These are phyloP conservation scores for Phenganax marumi DNA, from an alignment of 92 coral and sea anemone species.

Conservation along the genomic window DNA sequence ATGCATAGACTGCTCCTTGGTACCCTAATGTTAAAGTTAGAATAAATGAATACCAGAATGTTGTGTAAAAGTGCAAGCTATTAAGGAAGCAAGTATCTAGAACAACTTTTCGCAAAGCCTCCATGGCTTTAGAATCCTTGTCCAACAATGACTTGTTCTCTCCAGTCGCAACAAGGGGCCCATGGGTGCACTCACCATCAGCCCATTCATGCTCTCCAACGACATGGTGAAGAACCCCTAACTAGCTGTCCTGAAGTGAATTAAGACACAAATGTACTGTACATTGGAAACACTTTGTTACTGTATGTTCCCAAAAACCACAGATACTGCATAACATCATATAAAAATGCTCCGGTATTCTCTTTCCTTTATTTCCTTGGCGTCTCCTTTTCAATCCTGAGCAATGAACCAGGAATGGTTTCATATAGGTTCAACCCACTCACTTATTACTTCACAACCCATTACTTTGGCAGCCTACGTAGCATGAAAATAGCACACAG, in stretches of 20 bases:
- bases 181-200: neutral
- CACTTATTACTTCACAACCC: conserved; percentile 49
- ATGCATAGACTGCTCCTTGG: no score
- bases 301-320: neutral
- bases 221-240: neutral
- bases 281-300: neutral
- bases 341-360: neutral
- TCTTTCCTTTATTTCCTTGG: conserved; percentile 47
- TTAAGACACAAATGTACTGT: neutral
- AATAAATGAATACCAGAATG: neutral
- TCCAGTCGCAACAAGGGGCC: neutral
- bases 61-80: neutral
- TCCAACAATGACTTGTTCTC: neutral
- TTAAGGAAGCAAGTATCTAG: neutral
- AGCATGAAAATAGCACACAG: conserved; percentile 15
- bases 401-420: conserved; percentile 69
- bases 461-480: conserved; percentile 62
- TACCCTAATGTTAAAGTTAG: no score
- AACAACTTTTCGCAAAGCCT: neutral
- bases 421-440: conserved; percentile 63
- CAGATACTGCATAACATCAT: neutral
- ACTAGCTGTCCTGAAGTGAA: neutral
- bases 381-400: conserved; percentile 57
- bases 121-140: neutral
- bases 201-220: neutral